These are phyloP conservation scores for Gallirallus australis DNA, from an alignment of 2,797 vertebrate species.

Conservation along the genomic window DNA sequence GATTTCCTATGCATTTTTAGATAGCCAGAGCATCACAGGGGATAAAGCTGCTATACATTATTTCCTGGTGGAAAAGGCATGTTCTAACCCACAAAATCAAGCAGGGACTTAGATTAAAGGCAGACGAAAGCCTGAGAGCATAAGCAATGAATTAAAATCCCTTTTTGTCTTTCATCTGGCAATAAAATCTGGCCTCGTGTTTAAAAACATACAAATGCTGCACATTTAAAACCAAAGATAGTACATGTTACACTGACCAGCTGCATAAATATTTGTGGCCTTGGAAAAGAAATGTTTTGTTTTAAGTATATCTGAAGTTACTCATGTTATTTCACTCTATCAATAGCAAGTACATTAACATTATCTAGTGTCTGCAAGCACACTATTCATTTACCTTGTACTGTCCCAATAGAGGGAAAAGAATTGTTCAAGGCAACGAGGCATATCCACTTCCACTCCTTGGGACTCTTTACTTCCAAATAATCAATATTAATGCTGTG, in stretches of 20 bases:
- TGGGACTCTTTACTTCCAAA: slow-evolving; percentile 84
- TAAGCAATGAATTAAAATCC: slow-evolving; percentile 39
- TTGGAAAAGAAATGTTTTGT: slow-evolving; percentile 89
- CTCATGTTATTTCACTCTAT: slow-evolving; percentile 89
- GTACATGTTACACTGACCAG: neutral
- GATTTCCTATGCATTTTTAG: neutral
- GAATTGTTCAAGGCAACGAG: slow-evolving; percentile 88
- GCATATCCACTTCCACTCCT: slow-evolving; percentile 85
- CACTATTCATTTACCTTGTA: slow-evolving; percentile 90
- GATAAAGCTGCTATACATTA: neutral
- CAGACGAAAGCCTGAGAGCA: neutral
- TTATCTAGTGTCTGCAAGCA: slow-evolving; percentile 88
- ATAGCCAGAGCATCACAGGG: neutral
- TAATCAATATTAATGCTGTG: slow-evolving; percentile 88
- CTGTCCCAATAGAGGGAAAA: slow-evolving; percentile 85
- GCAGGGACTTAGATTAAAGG: neutral
- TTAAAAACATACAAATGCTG: neutral
- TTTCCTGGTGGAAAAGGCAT: neutral
- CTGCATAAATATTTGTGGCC: slow-evolving; percentile 66
- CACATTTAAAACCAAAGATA: slow-evolving; percentile 8
- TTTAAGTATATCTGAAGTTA: slow-evolving; percentile 90
- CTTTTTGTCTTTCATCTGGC: neutral
- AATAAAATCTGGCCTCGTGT: neutral
- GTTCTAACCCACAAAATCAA: neutral
- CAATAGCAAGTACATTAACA: slow-evolving; percentile 90